phyloP scores from a whole-genome alignment of 1,140 invertebrate species.

The Plectrocnemia conspersa region DNA sequence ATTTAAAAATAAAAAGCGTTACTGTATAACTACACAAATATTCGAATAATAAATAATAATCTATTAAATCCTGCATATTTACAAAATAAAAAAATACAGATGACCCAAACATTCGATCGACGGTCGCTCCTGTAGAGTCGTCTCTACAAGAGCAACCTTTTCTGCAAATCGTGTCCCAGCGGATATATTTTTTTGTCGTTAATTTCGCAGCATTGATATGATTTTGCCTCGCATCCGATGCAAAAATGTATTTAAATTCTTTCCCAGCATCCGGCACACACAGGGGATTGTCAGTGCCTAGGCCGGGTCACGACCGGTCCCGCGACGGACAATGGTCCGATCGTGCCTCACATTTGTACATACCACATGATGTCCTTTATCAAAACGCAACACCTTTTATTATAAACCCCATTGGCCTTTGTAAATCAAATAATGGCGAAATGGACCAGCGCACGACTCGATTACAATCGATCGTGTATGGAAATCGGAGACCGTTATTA shows the following conservation, averaged over 20 bases:
- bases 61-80: too few relatives aligned
- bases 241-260: not conserved
- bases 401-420: slow-evolving; percentile 29
- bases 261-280: not conserved
- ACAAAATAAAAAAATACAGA: too few relatives aligned
- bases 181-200: too few relatives aligned
- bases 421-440: slow-evolving; percentile 26
- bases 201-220: not conserved
- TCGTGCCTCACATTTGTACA: slow-evolving; percentile 25
- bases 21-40: too few relatives aligned
- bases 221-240: not conserved
- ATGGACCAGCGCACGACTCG: slow-evolving; percentile 31
- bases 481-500: slow-evolving; percentile 27
- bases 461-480: slow-evolving; percentile 33
- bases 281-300: not conserved
- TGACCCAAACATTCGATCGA: too few relatives aligned
- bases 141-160: too few relatives aligned
- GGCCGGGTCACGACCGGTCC: not conserved
- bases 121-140: too few relatives aligned
- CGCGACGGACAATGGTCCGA: not conserved
- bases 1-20: too few relatives aligned
- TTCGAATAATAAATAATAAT: too few relatives aligned
- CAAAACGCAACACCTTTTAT: slow-evolving; percentile 31
- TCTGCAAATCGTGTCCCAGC: too few relatives aligned
- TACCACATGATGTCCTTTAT: slow-evolving; percentile 33